phyloP scores from a whole-genome alignment of 1,140 invertebrate genomes.

The Rhopalosiphum padi region DNA sequence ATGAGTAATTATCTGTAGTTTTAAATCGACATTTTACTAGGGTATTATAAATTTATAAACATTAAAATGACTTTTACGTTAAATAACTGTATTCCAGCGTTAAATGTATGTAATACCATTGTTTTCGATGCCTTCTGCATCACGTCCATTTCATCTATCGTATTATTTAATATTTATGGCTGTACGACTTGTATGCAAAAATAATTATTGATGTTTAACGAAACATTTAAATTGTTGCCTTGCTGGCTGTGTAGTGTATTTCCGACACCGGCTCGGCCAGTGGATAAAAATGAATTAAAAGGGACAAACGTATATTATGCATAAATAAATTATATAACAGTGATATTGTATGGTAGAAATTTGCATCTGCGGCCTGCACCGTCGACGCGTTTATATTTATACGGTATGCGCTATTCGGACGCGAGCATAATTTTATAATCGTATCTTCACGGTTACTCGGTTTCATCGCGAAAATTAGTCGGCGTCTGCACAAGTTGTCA shows the following conservation, averaged over 20 bases:
- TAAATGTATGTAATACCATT: neutral
- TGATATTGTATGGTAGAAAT: neutral
- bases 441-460: too few relatives aligned
- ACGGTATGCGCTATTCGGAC: too few relatives aligned
- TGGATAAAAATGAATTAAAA: slow-evolving; percentile 27
- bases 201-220: neutral
- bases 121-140: neutral
- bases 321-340: neutral
- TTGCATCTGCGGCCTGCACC: neutral
- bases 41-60: neutral
- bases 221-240: neutral
- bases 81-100: neutral
- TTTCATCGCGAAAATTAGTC: too few relatives aligned
- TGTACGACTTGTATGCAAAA: neutral
- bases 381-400: neutral
- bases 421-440: too few relatives aligned
- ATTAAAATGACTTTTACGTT: neutral
- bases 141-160: neutral
- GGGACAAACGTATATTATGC: neutral
- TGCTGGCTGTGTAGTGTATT: too few relatives aligned
- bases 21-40: neutral
- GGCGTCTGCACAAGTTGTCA: too few relatives aligned
- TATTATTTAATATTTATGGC: neutral
- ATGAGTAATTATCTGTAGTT: neutral
- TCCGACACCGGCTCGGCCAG: neutral